A percentile compares a stretch with the other conserved stretches of the same genome.
phyloP scores from a whole-genome alignment of 2,797 vertebrate genomes.

The Sylvilagus floridanus region DNA sequence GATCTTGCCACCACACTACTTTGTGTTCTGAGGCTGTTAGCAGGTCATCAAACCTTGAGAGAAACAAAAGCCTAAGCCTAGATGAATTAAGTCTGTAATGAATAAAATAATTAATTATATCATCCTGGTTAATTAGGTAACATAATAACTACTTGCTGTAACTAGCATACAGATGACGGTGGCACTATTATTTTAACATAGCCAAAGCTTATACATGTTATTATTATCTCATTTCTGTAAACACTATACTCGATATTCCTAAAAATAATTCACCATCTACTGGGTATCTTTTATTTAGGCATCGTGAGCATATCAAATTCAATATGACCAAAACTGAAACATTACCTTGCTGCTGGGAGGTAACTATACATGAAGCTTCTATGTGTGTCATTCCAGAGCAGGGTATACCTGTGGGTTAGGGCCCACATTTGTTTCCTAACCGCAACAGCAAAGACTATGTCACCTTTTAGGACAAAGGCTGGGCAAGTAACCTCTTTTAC shows the following conservation, averaged over 20 bases:
- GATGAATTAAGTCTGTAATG: slow-evolving; percentile 1
- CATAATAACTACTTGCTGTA: neutral
- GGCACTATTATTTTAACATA: slow-evolving; percentile 27
- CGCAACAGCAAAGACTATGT: neutral
- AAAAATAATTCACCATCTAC: neutral
- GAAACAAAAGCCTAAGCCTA: slow-evolving; percentile 10
- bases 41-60: neutral
- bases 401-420: neutral
- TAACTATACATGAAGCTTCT: neutral
- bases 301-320: neutral
- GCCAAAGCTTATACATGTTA: slow-evolving; percentile 33
- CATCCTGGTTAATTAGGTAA: neutral
- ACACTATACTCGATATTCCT: neutral
- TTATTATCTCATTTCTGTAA: slow-evolving; percentile 4
- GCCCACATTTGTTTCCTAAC: neutral
- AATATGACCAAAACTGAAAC: neutral
- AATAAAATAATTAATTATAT: slow-evolving; percentile 38
- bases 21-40: slow-evolving; percentile 28
- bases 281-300: slow-evolving; percentile 2
- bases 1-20: neutral
- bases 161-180: neutral
- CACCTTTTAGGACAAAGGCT: neutral
- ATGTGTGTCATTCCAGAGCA: neutral
- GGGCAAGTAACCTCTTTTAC: neutral
- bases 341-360: neutral